Evolutionary conservation across 2,113 vertebrate genomes (phyloP).

Genomic region (Ursus arctos): DNA sequence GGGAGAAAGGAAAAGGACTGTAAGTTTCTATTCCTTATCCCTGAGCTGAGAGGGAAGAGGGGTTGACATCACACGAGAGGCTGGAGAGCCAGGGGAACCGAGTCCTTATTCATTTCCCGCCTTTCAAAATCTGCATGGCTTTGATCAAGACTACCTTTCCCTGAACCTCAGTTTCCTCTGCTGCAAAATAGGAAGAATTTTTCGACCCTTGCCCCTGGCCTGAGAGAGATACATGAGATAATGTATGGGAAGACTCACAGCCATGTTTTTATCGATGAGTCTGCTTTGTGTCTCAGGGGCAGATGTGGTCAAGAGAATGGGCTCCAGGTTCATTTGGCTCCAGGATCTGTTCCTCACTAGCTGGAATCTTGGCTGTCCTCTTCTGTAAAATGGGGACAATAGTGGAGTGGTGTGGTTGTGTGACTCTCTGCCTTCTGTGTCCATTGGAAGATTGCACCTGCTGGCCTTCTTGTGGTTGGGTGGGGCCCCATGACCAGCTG

Average conservation of each 20-base stretch:
- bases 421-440: neutral
- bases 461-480: neutral
- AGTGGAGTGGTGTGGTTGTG: neutral
- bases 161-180: neutral
- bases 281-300: neutral
- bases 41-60: neutral
- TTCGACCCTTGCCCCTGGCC: neutral
- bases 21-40: neutral
- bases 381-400: neutral
- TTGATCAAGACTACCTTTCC: neutral
- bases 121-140: too few relatives aligned
- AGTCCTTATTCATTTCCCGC: neutral
- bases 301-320: rapidly evolving
- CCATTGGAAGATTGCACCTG: neutral
- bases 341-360: neutral
- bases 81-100: neutral
- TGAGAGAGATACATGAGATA: neutral
- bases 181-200: neutral
- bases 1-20: neutral
- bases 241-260: too few relatives aligned
- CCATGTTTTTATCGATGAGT: neutral
- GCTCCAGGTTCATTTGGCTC: neutral
- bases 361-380: neutral
- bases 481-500: neutral
- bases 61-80: neutral